A percentile compares a stretch with the other conserved stretches of the same genome.
These are phyloP conservation scores for Drosophila paranaensis DNA, from an alignment of 2,888 invertebrate species.

Conservation along the genomic window DNA sequence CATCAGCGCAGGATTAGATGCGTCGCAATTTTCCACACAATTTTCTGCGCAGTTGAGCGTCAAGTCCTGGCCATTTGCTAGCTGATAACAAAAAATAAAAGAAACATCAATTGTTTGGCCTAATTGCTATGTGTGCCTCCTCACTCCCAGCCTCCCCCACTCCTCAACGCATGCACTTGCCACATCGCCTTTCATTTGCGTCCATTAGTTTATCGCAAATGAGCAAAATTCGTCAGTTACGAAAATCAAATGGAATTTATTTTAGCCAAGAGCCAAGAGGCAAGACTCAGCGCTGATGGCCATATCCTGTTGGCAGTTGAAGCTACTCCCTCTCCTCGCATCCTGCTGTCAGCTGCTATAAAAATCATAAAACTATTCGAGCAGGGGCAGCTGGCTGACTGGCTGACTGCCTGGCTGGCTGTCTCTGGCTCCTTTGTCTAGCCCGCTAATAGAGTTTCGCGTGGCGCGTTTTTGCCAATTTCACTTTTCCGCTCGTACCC, in stretches of 20 bases:
- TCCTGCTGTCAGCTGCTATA: constrained; percentile 72
- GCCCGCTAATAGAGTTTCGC: constrained; percentile 74
- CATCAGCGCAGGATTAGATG: constrained; percentile 41
- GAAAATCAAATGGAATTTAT: constrained; percentile 47
- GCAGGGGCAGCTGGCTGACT: not conserved
- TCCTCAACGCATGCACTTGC: not conserved
- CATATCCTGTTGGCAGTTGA: constrained; percentile 37
- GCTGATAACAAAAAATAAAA: constrained; percentile 34
- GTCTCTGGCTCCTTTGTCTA: constrained; percentile 65
- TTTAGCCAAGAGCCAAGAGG: constrained; percentile 40
- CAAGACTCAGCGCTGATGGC: constrained; percentile 45
- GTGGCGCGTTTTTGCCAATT: constrained; percentile 63
- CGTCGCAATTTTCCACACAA: constrained; percentile 33
- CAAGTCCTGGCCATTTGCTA: constrained; percentile 14
- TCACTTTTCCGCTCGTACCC: constrained; percentile 58
- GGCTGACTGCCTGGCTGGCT: not conserved
- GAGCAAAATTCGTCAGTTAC: constrained; percentile 41
- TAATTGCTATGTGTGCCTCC: constrained; percentile 57
- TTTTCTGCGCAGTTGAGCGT: constrained; percentile 44
- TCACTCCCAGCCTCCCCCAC: too few relatives aligned
- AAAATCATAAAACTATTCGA: constrained; percentile 79
- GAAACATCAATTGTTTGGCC: constrained; percentile 56
- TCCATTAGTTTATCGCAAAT: constrained; percentile 72
- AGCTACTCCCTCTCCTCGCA: constrained; percentile 6
- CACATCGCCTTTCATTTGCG: constrained; percentile 60